A percentile compares a stretch with the other conserved stretches of the same genome.
phyloP scores from a whole-genome alignment of 1,140 invertebrate genomes.

The Musca vetustissima region DNA sequence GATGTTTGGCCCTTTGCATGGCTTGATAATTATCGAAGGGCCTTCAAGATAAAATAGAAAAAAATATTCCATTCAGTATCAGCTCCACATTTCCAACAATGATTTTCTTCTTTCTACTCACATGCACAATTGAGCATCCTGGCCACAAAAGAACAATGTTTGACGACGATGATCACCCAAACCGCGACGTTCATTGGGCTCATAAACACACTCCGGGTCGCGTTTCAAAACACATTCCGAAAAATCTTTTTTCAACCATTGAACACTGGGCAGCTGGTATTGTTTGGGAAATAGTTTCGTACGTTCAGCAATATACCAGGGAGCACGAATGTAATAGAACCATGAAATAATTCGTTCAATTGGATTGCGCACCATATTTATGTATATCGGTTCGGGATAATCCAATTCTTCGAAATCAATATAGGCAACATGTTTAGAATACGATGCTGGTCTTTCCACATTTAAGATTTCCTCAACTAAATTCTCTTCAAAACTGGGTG shows the following conservation, averaged over 20 bases:
- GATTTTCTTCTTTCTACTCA: slow-evolving; percentile 60
- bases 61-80: neutral
- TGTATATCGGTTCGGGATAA: slow-evolving; percentile 79
- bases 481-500: slow-evolving; percentile 71
- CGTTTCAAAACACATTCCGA: slow-evolving; percentile 79
- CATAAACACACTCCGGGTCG: slow-evolving; percentile 80
- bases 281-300: slow-evolving; percentile 81
- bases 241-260: slow-evolving; percentile 87
- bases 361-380: slow-evolving; percentile 85
- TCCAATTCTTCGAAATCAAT: slow-evolving; percentile 75
- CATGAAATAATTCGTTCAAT: slow-evolving; percentile 86
- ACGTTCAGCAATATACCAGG: slow-evolving; percentile 84
- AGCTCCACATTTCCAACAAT: neutral
- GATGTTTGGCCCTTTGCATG: slow-evolving; percentile 76
- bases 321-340: slow-evolving; percentile 82
- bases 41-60: slow-evolving; percentile 57
- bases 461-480: slow-evolving; percentile 60
- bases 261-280: slow-evolving; percentile 73
- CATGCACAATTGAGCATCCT: slow-evolving; percentile 75
- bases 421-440: slow-evolving; percentile 81
- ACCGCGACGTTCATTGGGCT: slow-evolving; percentile 75
- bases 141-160: slow-evolving; percentile 85
- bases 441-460: slow-evolving; percentile 60
- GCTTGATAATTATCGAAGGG: slow-evolving; percentile 82
- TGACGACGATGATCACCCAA: slow-evolving; percentile 81